Evolutionary conservation across 2,113 vertebrate genomes (phyloP).

Genomic region (Tyto alba): DNA sequence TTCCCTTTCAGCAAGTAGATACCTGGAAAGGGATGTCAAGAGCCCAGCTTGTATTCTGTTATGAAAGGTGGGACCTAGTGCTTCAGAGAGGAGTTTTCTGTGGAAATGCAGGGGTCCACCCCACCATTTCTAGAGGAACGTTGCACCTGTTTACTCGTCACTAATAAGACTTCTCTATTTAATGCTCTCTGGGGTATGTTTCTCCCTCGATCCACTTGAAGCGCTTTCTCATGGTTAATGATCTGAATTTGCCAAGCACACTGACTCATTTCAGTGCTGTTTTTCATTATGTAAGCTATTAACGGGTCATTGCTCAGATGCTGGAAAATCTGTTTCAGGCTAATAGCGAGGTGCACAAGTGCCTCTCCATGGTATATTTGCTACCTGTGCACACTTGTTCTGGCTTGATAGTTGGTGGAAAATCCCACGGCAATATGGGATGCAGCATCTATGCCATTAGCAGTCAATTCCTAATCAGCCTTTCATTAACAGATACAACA

Average conservation of each 20-base stretch:
- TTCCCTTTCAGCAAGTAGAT: accelerated
- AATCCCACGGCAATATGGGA: slow-evolving; percentile 6
- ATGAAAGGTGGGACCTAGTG: neutral
- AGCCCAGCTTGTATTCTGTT: neutral
- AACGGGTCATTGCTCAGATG: slow-evolving; percentile 42
- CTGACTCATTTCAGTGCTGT: slow-evolving; percentile 55
- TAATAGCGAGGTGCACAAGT: slow-evolving; percentile 44
- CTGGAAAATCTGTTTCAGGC: slow-evolving; percentile 50
- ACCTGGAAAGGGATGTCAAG: neutral
- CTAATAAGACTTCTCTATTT: slow-evolving; percentile 37
- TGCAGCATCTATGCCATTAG: slow-evolving; percentile 4
- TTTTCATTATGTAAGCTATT: slow-evolving; percentile 60
- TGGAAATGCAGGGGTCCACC: neutral
- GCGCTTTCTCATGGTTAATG: neutral
- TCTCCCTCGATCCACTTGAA: slow-evolving; percentile 1
- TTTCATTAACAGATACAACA: slow-evolving; percentile 41
- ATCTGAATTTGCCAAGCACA: slow-evolving; percentile 48
- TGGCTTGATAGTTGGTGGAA: slow-evolving; percentile 9
- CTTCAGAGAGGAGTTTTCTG: neutral
- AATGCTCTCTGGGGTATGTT: slow-evolving; percentile 32
- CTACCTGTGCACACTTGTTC: slow-evolving; percentile 6
- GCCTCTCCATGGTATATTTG: slow-evolving; percentile 46
- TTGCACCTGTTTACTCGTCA: neutral
- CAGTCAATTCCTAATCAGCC: slow-evolving; percentile 17
- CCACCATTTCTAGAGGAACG: neutral